These are phyloP conservation scores for Virgularia gustaviana DNA, from an alignment of 92 coral and sea anemone species.

Conservation along the genomic window DNA sequence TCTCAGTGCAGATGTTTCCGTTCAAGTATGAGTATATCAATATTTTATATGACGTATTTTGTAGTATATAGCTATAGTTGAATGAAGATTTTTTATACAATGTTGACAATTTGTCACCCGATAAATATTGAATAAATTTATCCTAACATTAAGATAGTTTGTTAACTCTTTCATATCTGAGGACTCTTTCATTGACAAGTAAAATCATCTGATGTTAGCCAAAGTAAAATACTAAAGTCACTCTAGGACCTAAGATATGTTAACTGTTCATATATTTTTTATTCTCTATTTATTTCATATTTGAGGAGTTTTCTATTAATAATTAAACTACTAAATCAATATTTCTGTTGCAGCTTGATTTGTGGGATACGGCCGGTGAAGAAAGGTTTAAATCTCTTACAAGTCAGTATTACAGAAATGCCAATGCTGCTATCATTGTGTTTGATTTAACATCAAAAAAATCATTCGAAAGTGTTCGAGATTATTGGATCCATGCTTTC, in stretches of 20 bases:
- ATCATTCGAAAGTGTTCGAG: constrained; percentile 61
- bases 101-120: too few relatives aligned
- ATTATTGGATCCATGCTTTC: constrained; percentile 77
- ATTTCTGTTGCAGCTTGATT: constrained; percentile 61
- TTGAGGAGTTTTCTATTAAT: not conserved
- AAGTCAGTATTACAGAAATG: constrained; percentile 72
- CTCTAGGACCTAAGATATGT: too few relatives aligned
- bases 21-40: constrained; percentile 38
- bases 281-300: not conserved
- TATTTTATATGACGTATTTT: not conserved
- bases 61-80: not conserved
- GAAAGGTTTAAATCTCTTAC: constrained; percentile 78
- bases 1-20: constrained; percentile 63
- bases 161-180: too few relatives aligned
- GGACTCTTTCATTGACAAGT: too few relatives aligned
- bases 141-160: too few relatives aligned
- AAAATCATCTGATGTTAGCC: too few relatives aligned
- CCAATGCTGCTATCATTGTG: constrained; percentile 85
- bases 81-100: too few relatives aligned
- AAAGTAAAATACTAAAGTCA: too few relatives aligned
- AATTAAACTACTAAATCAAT: not conserved
- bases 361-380: constrained; percentile 98
- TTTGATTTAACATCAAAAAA: constrained; percentile 66
- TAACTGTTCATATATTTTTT: not conserved
- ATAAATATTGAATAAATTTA: too few relatives aligned